Evolutionary conservation across 2,797 vertebrate genomes (phyloP), one percentile per base, ranked within the genome.

Genomic region (Benthosema pterotum): DNA sequence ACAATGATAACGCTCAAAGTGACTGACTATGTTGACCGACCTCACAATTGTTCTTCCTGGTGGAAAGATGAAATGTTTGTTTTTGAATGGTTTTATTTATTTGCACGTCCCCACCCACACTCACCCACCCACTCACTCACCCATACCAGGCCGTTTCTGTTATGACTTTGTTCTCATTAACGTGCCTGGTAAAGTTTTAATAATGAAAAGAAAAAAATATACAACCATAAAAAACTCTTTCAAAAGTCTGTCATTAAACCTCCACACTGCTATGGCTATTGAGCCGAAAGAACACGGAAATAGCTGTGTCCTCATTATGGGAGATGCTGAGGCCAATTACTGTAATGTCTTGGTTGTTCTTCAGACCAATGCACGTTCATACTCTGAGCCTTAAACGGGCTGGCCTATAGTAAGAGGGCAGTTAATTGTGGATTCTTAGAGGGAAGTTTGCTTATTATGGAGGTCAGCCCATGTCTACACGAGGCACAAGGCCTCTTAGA

Each of bases 381-480:
- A 45, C 60, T 57, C 54, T 7, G 56, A 7, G 46, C 65, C 52
- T 63, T 57, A 51, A 76, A 78, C 55, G 65, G 61, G 32, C 45
- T n/a, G 45, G 45, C 5, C 45, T 38, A 38, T 38, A 42, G 73
- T 49, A 28, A 16, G 67, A 67, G 32, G 50, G 43, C 57, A 45
- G 74, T 52, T 65, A 67, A 83, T 71, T 75, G 63, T 2, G 11
- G 64, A 60, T 65, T 60, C 67, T 64, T 63, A 50, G 28, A 51
- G 54, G 67, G 57, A 79, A 66, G 70, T 42, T n/a, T 56, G 52
- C 43, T n/a, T 38, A 38, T 38, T 38, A 38, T 38, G 60, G 70
- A 70, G 71, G 79, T 86, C 74, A 77, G 62, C 64, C 64, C 50
- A 16, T 45, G 54, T 72, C 65, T 52, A 60, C 62, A 19, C 60